These are phyloP conservation scores for Taenaris catops DNA, from an alignment of 2,888 invertebrate species.

Conservation along the genomic window DNA sequence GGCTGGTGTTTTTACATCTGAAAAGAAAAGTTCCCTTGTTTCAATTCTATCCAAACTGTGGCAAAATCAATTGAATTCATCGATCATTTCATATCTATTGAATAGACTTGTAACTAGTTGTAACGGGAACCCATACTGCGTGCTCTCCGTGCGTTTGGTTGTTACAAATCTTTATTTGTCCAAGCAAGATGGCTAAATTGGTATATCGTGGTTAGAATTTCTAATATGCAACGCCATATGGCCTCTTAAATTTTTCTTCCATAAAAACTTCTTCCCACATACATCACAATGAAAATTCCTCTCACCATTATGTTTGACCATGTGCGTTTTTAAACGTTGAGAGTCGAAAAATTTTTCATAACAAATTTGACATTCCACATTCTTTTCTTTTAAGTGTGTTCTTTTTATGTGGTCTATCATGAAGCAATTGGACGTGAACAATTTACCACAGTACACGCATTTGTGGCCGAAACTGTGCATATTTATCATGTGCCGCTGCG, in stretches of 20 bases:
- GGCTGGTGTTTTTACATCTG: slow-evolving; percentile 50
- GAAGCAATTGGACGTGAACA: slow-evolving; percentile 50
- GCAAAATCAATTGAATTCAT: no score
- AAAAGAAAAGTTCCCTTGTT: slow-evolving; percentile 55
- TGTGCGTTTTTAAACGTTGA: slow-evolving; percentile 53
- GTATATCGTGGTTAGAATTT: slow-evolving; percentile 15
- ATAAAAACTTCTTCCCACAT: slow-evolving; percentile 76
- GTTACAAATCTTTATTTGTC: slow-evolving; percentile 1
- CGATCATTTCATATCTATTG: no score
- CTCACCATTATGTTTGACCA: slow-evolving; percentile 68
- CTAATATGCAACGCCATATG: slow-evolving; percentile 63
- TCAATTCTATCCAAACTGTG: slow-evolving; percentile 32
- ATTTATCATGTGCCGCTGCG: slow-evolving; percentile 44
- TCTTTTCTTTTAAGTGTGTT: slow-evolving; percentile 54
- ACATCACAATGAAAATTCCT: slow-evolving; percentile 75
- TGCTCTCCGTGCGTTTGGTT: no score
- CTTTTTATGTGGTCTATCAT: slow-evolving; percentile 52
- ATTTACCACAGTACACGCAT: slow-evolving; percentile 46
- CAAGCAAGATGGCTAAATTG: neutral
- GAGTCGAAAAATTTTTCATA: slow-evolving; percentile 48
- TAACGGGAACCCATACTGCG: no score
- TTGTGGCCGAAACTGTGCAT: slow-evolving; percentile 49
- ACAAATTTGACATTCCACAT: slow-evolving; percentile 49
- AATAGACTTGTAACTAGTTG: no score
- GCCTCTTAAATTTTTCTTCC: slow-evolving; percentile 76